Conservation (phyloP, 2,888 invertebrate genomes). For the Euproctis similis region DNA sequence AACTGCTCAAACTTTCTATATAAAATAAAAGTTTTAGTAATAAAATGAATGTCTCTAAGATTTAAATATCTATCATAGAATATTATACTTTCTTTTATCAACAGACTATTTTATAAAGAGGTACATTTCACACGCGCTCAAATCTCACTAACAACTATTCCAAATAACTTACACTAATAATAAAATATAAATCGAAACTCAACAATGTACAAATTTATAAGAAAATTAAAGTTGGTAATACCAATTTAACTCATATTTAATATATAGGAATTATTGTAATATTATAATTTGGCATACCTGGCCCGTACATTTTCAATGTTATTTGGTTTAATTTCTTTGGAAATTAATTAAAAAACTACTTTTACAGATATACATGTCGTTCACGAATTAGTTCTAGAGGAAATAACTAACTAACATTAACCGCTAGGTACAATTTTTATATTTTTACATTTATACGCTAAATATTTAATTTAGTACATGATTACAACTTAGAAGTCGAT, state of each 20-base stretch:
- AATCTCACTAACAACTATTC: slow-evolving; percentile 26
- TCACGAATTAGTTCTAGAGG: slow-evolving; percentile 46
- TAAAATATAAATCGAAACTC: slow-evolving; percentile 14
- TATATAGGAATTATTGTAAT: slow-evolving; percentile 28
- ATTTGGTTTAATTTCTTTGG: too few species aligned
- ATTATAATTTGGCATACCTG: slow-evolving; percentile 49
- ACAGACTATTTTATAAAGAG: slow-evolving; percentile 33
- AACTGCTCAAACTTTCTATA: too few species aligned
- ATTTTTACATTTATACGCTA: slow-evolving; percentile 53
- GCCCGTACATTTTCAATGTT: slow-evolving; percentile 37
- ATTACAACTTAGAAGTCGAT: slow-evolving; percentile 51
- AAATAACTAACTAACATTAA: slow-evolving; percentile 47
- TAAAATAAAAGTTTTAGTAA: too few species aligned
- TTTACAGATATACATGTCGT: slow-evolving; percentile 41
- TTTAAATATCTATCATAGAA: too few species aligned
- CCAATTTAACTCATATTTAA: too few species aligned
- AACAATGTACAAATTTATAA: slow-evolving; percentile 26
- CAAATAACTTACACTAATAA: slow-evolving; percentile 31
- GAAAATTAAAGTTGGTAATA: too few species aligned
- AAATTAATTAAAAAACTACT: slow-evolving; percentile 49
- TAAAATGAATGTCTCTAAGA: too few species aligned
- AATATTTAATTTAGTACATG: slow-evolving; percentile 59
- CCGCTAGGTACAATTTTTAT: slow-evolving; percentile 38
- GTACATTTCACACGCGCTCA: slow-evolving; percentile 48
- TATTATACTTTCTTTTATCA: too few species aligned